These are phyloP conservation scores for Notiomystis cincta DNA, from an alignment of 2,113 vertebrate species.

Conservation along the genomic window DNA sequence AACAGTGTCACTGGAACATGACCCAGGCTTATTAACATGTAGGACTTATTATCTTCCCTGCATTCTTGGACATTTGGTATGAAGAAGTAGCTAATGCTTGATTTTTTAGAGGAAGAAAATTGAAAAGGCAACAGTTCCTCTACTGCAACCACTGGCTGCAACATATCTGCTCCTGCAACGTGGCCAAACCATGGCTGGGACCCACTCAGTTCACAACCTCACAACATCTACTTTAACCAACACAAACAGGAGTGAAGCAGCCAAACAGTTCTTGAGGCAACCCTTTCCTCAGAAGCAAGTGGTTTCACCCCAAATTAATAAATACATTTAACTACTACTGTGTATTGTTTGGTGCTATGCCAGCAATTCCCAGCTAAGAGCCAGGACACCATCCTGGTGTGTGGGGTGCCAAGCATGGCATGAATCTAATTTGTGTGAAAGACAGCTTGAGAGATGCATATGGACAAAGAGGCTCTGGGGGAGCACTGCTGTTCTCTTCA, in stretches of 20 bases:
- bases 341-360: background rate
- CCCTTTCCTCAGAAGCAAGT: background rate
- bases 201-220: background rate
- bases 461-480: background rate
- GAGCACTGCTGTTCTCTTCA: background rate
- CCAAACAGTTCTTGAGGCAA: background rate
- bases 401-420: background rate
- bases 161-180: accelerated
- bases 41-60: background rate
- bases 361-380: background rate
- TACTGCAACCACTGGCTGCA: accelerated
- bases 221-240: background rate
- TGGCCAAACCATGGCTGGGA: background rate
- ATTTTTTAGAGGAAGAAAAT: background rate
- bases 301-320: background rate
- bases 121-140: background rate
- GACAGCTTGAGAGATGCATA: background rate
- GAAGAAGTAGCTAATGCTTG: background rate
- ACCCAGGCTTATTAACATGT: background rate
- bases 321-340: background rate
- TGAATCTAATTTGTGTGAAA: background rate
- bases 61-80: background rate
- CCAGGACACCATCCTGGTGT: too few species aligned
- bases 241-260: background rate
- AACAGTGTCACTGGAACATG: background rate